Conservation (phyloP, 2,888 invertebrate species). For the Ctena decussata region DNA sequence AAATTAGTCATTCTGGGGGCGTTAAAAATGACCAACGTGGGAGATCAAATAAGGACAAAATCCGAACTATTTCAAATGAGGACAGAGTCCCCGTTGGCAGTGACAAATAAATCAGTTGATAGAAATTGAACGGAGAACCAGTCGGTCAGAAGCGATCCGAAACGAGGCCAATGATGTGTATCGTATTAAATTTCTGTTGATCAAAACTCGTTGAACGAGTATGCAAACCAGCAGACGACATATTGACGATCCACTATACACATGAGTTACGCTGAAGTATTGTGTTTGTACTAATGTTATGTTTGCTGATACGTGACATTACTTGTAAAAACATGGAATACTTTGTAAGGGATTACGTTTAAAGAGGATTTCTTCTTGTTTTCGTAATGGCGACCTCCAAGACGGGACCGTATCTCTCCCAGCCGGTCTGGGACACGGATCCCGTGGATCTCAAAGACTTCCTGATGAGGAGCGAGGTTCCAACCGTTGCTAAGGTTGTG, state of each 20-base stretch:
- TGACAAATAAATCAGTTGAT: too few relatives aligned
- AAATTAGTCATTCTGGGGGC: too few relatives aligned
- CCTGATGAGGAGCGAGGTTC: slow-evolving; percentile 91
- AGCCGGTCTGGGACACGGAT: slow-evolving; percentile 65
- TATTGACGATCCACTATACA: slow-evolving; percentile 54
- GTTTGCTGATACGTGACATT: not conserved
- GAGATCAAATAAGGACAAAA: too few relatives aligned
- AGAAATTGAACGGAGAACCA: not conserved
- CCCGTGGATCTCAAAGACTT: slow-evolving; percentile 85
- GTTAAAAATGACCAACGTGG: too few relatives aligned
- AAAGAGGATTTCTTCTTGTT: not conserved
- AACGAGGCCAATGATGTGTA: slow-evolving; percentile 48
- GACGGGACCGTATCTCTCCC: slow-evolving; percentile 54
- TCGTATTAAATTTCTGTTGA: slow-evolving; percentile 44
- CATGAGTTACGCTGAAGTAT: slow-evolving; percentile 25
- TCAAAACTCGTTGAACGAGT: slow-evolving; percentile 71
- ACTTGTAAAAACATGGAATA: slow-evolving; percentile 13
- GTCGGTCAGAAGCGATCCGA: not conserved
- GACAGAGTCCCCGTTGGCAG: too few relatives aligned
- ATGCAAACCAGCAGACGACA: slow-evolving; percentile 69
- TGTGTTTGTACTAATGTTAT: slow-evolving; percentile 1
- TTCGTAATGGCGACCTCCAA: slow-evolving; percentile 3
- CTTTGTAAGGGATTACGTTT: not conserved
- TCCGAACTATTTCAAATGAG: too few relatives aligned
- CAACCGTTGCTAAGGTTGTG: slow-evolving; percentile 95